Evolutionary conservation across 2,888 invertebrate genomes (phyloP).

Genomic region (Melangyna quadrimaculata): DNA sequence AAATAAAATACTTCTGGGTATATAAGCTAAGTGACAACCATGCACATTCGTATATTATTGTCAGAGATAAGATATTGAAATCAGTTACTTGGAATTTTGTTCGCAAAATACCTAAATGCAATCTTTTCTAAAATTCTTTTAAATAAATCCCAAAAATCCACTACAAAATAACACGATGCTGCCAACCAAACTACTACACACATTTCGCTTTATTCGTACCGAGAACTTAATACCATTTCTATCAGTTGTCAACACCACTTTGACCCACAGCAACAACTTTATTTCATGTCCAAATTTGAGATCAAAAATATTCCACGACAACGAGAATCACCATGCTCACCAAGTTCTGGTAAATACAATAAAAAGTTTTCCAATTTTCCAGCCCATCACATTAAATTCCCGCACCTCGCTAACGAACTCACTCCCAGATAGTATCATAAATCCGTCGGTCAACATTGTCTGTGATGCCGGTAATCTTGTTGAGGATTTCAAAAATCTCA

Average conservation of each 20-base stretch:
- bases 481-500: constrained; percentile 73
- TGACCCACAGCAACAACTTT: constrained; percentile 1
- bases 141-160: not conserved
- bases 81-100: no score
- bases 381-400: constrained; percentile 5
- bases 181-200: constrained; percentile 12
- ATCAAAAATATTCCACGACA: constrained; percentile 75
- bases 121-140: no score
- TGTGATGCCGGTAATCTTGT: constrained; percentile 70
- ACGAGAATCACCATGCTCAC: constrained; percentile 79
- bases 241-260: not conserved
- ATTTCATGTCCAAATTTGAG: not conserved
- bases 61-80: no score
- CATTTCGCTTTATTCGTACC: constrained; percentile 1
- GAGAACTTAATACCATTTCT: constrained; percentile 1
- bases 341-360: constrained; percentile 75
- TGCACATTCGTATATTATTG: no score
- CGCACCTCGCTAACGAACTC: not conserved
- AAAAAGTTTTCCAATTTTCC: constrained; percentile 76
- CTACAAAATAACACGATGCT: constrained; percentile 8
- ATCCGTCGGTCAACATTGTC: constrained; percentile 19
- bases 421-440: constrained; percentile 59
- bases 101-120: not conserved
- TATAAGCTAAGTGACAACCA: no score
- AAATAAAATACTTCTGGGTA: no score